Conservation (phyloP, 2,888 invertebrate species). For the Drosophila bunnanda region DNA sequence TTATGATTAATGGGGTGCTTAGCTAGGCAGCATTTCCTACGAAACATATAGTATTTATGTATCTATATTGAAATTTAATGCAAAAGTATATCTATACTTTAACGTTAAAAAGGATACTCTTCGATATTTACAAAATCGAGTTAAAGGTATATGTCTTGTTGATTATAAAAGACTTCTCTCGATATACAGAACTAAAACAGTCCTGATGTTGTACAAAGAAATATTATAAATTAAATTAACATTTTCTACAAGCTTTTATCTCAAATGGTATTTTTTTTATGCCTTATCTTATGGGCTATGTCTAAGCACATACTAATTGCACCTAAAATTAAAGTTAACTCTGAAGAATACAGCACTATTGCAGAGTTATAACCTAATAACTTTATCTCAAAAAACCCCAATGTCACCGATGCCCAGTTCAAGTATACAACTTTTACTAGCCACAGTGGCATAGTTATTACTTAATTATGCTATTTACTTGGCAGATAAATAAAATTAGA, state of each 20-base stretch:
- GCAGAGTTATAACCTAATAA: background rate
- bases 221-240: background rate
- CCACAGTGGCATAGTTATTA: slow-evolving; percentile 19
- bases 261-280: background rate
- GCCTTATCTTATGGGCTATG: background rate
- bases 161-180: background rate
- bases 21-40: background rate
- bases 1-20: slow-evolving; percentile 1
- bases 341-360: background rate
- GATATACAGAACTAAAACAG: too few relatives aligned
- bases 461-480: slow-evolving; percentile 47
- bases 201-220: background rate
- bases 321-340: background rate
- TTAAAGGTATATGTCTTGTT: too few relatives aligned
- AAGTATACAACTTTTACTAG: slow-evolving; percentile 1
- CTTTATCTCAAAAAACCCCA: slow-evolving; percentile 10
- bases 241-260: background rate
- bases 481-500: slow-evolving; percentile 66
- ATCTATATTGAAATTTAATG: background rate
- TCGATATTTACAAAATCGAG: too few relatives aligned
- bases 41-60: background rate
- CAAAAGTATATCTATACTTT: background rate
- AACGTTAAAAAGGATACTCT: background rate
- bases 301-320: background rate
- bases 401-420: slow-evolving; percentile 3